Conservation (phyloP, 2,888 invertebrate species). For the Pegoplata infirma region DNA sequence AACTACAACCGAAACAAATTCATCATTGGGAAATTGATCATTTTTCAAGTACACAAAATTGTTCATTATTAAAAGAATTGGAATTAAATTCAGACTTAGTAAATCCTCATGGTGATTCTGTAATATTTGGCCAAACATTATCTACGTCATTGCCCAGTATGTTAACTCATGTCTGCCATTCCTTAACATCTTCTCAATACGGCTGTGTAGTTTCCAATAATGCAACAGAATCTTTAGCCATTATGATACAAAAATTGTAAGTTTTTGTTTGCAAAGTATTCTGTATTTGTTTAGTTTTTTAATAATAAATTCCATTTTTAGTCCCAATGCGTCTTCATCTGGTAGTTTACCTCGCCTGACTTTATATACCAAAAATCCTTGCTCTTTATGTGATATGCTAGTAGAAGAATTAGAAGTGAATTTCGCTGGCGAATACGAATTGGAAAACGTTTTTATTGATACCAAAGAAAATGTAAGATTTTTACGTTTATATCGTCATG, state of each 20-base stretch:
- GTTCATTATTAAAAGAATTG: too few relatives aligned
- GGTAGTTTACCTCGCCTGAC: conserved; percentile 82
- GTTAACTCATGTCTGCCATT: conserved; percentile 93
- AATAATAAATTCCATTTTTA: not conserved
- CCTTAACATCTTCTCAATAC: conserved; percentile 90
- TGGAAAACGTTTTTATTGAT: conserved; percentile 88
- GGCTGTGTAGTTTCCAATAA: conserved; percentile 96
- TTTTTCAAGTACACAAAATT: conserved; percentile 91
- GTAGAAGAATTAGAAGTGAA: conserved; percentile 82
- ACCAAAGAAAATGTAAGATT: conserved; percentile 85
- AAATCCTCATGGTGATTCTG: conserved; percentile 96
- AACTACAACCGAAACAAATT: conserved; percentile 89
- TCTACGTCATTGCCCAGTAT: conserved; percentile 98
- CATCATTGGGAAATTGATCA: conserved; percentile 97
- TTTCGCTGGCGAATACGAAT: conserved; percentile 81
- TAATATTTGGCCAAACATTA: conserved; percentile 96
- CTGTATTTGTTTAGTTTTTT: not conserved
- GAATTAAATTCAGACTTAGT: conserved; percentile 88
- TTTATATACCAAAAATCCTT: conserved; percentile 89
- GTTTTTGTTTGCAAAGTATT: conserved; percentile 69
- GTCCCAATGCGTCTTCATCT: conserved; percentile 19
- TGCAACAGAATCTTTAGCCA: conserved; percentile 93
- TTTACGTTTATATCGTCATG: conserved; percentile 86
- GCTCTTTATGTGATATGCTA: conserved; percentile 89
- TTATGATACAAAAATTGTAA: conserved; percentile 96